Evolutionary conservation across 2,797 vertebrate genomes (phyloP).

Genomic region (Oreochromis grahami): DNA sequence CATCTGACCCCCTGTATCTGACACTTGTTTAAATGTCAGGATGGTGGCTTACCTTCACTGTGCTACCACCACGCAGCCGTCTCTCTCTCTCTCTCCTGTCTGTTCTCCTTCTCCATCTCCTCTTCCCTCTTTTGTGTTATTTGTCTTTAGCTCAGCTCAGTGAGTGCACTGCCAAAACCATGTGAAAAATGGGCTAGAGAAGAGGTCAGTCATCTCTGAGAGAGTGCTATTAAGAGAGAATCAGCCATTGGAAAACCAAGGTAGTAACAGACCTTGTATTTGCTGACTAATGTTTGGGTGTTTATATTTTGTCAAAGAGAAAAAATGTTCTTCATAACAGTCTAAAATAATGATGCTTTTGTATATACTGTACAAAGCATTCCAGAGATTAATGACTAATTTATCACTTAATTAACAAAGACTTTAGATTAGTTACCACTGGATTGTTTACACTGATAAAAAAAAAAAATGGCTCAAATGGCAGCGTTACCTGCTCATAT

Average conservation of each 20-base stretch:
- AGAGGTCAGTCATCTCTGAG: conserved; percentile 32
- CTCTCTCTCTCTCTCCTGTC: not conserved
- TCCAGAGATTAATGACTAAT: not conserved
- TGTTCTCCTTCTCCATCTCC: not conserved
- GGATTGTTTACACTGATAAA: not conserved
- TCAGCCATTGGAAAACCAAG: conserved; percentile 1
- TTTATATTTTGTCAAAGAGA: not conserved
- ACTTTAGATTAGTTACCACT: not conserved
- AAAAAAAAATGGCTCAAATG: not conserved
- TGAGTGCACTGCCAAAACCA: conserved; percentile 36
- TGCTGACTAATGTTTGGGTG: not conserved
- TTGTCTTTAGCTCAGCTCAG: conserved; percentile 44
- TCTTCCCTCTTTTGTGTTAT: conserved; percentile 16
- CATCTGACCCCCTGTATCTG: conserved; percentile 40
- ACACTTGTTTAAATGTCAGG: conserved; percentile 67
- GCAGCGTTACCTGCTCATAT: not conserved
- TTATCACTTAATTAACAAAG: not conserved
- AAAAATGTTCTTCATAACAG: not conserved
- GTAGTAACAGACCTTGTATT: not conserved
- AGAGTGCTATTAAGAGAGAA: not conserved
- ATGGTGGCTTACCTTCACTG: conserved; percentile 40
- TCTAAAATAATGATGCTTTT: not conserved
- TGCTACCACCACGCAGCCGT: conserved; percentile 3
- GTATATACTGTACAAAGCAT: not conserved
- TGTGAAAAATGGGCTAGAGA: conserved; percentile 11